Percentiles rank a stretch among this genome's conserved stretches.
phyloP scores from a whole-genome alignment of 2,797 vertebrate species.

The Babyrousa celebensis region DNA sequence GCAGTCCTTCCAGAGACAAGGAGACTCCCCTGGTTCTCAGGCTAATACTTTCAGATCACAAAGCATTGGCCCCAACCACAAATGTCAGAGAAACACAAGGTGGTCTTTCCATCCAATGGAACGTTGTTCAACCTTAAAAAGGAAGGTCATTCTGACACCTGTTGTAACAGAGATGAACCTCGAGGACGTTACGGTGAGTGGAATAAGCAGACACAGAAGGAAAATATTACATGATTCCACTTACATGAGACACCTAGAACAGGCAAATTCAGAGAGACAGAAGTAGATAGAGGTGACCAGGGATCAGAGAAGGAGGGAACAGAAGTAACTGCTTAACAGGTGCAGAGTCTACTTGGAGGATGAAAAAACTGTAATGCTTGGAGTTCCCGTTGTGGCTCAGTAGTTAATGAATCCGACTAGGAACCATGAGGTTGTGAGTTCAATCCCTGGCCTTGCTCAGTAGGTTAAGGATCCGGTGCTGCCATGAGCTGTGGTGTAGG shows the following conservation, averaged over 20 bases:
- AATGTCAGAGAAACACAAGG: fast-evolving
- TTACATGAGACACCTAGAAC: neutral
- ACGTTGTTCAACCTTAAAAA: neutral
- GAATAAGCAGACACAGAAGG: neutral
- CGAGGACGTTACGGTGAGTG: neutral
- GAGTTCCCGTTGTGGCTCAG: too few relatives aligned
- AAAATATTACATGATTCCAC: neutral
- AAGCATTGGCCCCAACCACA: neutral
- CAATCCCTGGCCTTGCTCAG: too few relatives aligned
- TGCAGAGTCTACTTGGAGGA: neutral
- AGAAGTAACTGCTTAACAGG: fast-evolving
- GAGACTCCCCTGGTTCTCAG: neutral
- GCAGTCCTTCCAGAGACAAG: neutral
- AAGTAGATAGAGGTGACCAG: neutral
- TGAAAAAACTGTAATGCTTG: too few relatives aligned
- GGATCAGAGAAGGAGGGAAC: too few relatives aligned
- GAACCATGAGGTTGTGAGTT: too few relatives aligned
- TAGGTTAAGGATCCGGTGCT: too few relatives aligned
- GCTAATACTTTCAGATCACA: neutral
- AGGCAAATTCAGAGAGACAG: neutral
- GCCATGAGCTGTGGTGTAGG: too few relatives aligned
- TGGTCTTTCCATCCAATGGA: fast-evolving
- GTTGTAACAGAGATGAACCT: fast-evolving
- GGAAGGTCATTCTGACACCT: neutral
- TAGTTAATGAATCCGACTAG: too few relatives aligned